phyloP scores from a whole-genome alignment of 1,140 invertebrate species.

The Caenorhabditis brenneri region DNA sequence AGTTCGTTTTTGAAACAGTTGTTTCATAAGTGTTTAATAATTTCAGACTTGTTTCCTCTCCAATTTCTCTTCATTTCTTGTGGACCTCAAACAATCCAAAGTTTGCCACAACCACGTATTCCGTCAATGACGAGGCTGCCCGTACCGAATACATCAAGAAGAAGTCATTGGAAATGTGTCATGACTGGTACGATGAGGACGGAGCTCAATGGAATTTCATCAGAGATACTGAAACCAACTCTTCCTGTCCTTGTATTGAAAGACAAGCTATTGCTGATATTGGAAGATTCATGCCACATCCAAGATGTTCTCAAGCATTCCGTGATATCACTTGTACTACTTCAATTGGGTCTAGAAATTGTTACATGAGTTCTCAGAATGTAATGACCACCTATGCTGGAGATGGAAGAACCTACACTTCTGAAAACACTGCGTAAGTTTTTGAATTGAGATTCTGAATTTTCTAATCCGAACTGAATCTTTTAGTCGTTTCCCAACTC shows the following conservation, averaged over 20 bases:
- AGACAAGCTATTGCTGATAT: slow-evolving; percentile 66
- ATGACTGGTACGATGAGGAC: slow-evolving; percentile 71
- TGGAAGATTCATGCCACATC: slow-evolving; percentile 71
- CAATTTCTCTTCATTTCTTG: slow-evolving; percentile 70
- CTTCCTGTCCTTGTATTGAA: slow-evolving; percentile 70
- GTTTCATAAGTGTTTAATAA: not conserved
- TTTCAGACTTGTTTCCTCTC: slow-evolving; percentile 67
- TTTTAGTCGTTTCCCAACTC: slow-evolving; percentile 67
- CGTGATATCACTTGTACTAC: slow-evolving; percentile 70
- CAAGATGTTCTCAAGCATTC: slow-evolving; percentile 69
- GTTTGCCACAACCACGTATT: slow-evolving; percentile 63
- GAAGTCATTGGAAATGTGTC: slow-evolving; percentile 70
- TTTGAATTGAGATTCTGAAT: not conserved
- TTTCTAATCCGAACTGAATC: not conserved
- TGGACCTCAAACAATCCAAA: slow-evolving; percentile 69
- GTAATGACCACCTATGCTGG: slow-evolving; percentile 60
- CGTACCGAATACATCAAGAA: slow-evolving; percentile 62
- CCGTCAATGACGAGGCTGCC: slow-evolving; percentile 59
- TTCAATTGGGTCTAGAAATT: slow-evolving; percentile 68
- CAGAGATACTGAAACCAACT: slow-evolving; percentile 69
- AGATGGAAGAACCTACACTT: slow-evolving; percentile 26
- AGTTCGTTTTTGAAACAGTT: not conserved
- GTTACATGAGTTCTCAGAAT: slow-evolving; percentile 69
- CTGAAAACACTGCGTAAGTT: slow-evolving; percentile 25
- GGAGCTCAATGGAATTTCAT: slow-evolving; percentile 69